phyloP scores from a whole-genome alignment of 2,113 vertebrate genomes.

The Laterallus jamaicensis region DNA sequence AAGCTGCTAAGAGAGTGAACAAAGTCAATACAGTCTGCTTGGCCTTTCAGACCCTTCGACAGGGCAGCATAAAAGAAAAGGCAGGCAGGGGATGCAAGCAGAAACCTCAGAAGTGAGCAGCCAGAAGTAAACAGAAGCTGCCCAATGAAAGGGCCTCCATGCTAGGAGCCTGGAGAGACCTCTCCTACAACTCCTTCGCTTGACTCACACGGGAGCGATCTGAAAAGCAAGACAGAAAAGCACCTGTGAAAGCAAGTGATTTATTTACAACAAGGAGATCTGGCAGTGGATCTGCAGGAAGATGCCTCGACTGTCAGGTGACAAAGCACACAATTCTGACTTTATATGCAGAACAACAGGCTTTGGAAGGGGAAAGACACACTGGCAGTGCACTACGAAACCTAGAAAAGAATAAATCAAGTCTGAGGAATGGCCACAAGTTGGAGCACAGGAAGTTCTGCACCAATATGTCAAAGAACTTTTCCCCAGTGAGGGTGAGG shows the following conservation, averaged over 20 bases:
- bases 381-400: rapidly evolving
- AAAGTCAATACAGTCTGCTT: background rate
- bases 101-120: background rate
- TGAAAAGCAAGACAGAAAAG: background rate
- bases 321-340: background rate
- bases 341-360: rapidly evolving
- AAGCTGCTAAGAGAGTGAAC: background rate
- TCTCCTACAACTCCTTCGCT: background rate
- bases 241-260: background rate
- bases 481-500: too few species aligned
- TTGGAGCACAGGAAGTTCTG: too few species aligned
- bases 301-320: background rate
- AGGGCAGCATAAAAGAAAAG: background rate
- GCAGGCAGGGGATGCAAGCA: background rate
- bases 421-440: background rate
- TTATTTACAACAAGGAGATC: background rate
- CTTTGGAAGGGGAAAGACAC: background rate
- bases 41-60: background rate
- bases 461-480: too few species aligned
- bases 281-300: background rate
- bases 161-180: background rate
- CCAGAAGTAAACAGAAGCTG: background rate
- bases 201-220: rapidly evolving
- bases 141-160: background rate
- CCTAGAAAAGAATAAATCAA: background rate